These are phyloP conservation scores for Phoxinus dragarum DNA, from an alignment of 2,797 vertebrate species.

Conservation along the genomic window DNA sequence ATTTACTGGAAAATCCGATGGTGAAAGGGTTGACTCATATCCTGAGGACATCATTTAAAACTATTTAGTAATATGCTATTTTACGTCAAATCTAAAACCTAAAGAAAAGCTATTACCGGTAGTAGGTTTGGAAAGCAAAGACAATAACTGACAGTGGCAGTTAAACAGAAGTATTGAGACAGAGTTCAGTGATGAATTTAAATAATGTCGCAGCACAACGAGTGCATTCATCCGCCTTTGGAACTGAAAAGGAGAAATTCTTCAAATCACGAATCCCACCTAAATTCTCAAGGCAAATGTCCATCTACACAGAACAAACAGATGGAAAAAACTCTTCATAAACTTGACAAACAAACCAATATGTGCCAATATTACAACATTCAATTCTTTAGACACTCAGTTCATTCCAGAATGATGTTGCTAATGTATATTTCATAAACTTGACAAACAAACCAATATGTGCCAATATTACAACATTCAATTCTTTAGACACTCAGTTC, in stretches of 20 bases:
- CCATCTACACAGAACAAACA: neutral
- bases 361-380: neutral
- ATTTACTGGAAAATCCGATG: neutral
- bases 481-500: neutral
- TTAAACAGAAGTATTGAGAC: conserved; percentile 30
- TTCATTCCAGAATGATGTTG: neutral
- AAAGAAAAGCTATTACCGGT: neutral
- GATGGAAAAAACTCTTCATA: neutral
- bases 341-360: neutral
- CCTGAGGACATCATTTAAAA: too few relatives aligned
- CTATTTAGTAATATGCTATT: neutral
- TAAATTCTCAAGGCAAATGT: neutral
- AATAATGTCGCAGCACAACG: conserved; percentile 34
- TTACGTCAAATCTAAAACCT: neutral
- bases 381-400: neutral
- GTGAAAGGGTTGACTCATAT: neutral
- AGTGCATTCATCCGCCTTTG: conserved; percentile 19
- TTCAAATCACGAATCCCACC: neutral
- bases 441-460: neutral
- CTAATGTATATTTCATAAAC: neutral
- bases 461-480: neutral
- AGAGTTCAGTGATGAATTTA: conserved; percentile 14
- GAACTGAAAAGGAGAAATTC: conserved; percentile 18
- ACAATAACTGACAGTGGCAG: neutral
- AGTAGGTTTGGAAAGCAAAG: neutral